Percentiles rank a stretch among this genome's conserved stretches.
Conservation (phyloP, 2,113 vertebrate genomes). For the Zosterops hypoxanthus region DNA sequence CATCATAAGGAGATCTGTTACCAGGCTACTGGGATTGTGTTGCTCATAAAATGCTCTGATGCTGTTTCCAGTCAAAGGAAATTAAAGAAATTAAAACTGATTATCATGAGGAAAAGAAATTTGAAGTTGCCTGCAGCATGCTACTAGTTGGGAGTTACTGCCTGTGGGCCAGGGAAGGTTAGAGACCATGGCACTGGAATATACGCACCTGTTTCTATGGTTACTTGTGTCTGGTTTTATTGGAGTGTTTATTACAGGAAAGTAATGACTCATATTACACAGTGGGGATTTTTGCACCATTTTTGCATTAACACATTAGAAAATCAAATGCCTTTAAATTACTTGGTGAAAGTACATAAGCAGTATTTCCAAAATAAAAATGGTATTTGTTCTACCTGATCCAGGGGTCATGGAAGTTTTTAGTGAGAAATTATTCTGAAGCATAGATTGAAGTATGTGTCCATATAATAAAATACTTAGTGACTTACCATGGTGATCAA, state of each 20-base stretch:
- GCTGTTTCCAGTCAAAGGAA: slow-evolving; percentile 38
- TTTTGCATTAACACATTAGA: slow-evolving; percentile 8
- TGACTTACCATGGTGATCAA: neutral
- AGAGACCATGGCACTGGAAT: neutral
- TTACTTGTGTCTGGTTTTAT: slow-evolving; percentile 28
- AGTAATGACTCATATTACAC: slow-evolving; percentile 43
- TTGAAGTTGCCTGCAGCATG: neutral
- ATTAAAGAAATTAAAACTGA: slow-evolving; percentile 43
- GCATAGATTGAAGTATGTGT: neutral
- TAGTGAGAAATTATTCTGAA: neutral
- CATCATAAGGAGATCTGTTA: neutral
- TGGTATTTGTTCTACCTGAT: neutral
- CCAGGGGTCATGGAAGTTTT: neutral
- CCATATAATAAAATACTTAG: neutral
- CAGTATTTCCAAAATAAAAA: neutral
- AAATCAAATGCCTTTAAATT: slow-evolving; percentile 41
- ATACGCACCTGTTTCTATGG: slow-evolving; percentile 36
- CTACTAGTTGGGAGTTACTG: neutral
- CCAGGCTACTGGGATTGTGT: neutral
- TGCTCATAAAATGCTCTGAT: neutral
- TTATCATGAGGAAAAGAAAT: slow-evolving; percentile 24
- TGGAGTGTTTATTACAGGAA: slow-evolving; percentile 39
- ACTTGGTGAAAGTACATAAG: neutral
- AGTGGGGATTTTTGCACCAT: slow-evolving; percentile 40
- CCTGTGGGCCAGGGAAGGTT: slow-evolving; percentile 19